Evolutionary conservation across 2,113 vertebrate species (phyloP), one percentile per base, ranked within the genome.

Genomic region (Leptobrachium ailaonicum): DNA sequence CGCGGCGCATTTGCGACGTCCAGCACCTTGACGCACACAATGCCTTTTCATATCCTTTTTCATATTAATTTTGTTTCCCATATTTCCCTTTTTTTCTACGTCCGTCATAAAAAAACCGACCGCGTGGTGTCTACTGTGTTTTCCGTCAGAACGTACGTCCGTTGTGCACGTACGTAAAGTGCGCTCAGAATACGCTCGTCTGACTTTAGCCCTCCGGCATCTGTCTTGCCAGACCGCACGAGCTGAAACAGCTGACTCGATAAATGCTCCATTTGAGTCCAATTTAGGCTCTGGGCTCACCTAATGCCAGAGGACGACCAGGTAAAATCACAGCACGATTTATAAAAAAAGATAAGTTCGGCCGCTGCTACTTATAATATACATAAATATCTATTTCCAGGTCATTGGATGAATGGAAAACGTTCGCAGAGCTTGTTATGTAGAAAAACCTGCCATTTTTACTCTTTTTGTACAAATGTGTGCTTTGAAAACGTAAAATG

Each of bases 291-390:
- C 50, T 68, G 54, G 75, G 67, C 42, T 76, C 53, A 76, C 68
- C 75, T 76, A 66, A 53, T 76, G 53, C 32, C 47, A 14, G 75
- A 68, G 10, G 2, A 32, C 6, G 14, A 76, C 53, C 10, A 56
- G 50, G 68, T 47, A 63, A 66, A 67, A 67, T 13, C 6, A 12
- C 41, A 58, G 75, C 64, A 56, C 41, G 68, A 20, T 56, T 50
- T 76, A 20, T 42, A 45, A 50, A 50, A 32, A 9, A 68, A 66
- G 45, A 76, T 76, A 40, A 68, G 40, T 53, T 76, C 66, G 10
- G 47, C 4, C 20, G 43, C 14, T 43, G 44, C 42, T 67, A 66
- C 13, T 14, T 56, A 53, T 76, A 44, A 47, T 41, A 40, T 40
- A 13, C 2, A 66, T 76, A 12, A 42, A 43, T 68, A 53, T 56